Evolutionary conservation across 2,888 invertebrate species (phyloP).

Genomic region (Plagodis dolabraria): DNA sequence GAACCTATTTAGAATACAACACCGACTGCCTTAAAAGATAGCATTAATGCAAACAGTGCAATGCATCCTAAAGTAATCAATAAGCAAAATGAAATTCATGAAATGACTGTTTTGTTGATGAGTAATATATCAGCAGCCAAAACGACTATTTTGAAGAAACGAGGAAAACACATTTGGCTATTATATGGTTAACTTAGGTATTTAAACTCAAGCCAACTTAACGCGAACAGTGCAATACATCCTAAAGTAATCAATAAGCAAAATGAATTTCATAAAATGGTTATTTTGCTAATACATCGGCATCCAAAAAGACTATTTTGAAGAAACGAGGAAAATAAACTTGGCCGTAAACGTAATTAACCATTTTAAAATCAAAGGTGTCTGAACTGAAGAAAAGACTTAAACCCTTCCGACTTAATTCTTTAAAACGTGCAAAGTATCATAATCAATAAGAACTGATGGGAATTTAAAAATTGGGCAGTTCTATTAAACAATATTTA

Average conservation of each 20-base stretch:
- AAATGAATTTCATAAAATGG: slow-evolving; percentile 26
- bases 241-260: slow-evolving; percentile 1
- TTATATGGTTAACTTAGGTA: slow-evolving; percentile 61
- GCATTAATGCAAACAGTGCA: no score
- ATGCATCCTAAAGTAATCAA: neutral
- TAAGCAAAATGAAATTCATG: neutral
- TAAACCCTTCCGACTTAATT: slow-evolving; percentile 54
- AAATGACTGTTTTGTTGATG: slow-evolving; percentile 46
- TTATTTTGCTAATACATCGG: slow-evolving; percentile 46
- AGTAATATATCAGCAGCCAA: slow-evolving; percentile 48
- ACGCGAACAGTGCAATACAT: no score
- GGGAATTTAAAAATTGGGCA: no score
- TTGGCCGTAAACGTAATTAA: neutral
- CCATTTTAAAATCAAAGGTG: slow-evolving; percentile 9
- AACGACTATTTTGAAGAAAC: slow-evolving; percentile 45
- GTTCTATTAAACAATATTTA: no score
- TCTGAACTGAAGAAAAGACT: slow-evolving; percentile 30
- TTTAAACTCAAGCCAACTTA: slow-evolving; percentile 50
- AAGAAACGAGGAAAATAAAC: slow-evolving; percentile 1
- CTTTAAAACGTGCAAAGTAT: slow-evolving; percentile 38
- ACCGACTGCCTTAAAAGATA: no score
- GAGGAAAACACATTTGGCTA: slow-evolving; percentile 53
- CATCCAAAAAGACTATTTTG: slow-evolving; percentile 15
- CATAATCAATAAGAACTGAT: no score
- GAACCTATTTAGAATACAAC: no score